Conservation (phyloP, 2,113 vertebrate species). For the Fulmarus glacialis region DNA sequence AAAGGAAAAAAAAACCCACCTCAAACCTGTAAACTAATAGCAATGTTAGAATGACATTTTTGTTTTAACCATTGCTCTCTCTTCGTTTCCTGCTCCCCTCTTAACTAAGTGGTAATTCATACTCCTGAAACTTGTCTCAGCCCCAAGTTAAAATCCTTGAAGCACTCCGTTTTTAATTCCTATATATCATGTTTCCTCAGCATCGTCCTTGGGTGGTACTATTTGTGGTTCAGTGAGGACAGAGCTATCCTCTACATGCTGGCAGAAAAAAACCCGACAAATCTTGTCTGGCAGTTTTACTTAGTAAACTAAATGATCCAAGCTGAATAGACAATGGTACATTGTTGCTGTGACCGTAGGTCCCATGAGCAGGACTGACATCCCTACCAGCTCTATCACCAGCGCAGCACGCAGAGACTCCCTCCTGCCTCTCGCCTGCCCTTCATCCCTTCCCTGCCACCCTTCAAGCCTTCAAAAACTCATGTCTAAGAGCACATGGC, state of each 20-base stretch:
- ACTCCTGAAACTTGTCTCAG: not conserved
- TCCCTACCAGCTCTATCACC: not conserved
- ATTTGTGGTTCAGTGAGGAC: slow-evolving; percentile 38
- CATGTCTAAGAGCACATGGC: accelerated
- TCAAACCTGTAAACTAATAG: not conserved
- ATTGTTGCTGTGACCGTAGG: not conserved
- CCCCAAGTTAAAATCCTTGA: not conserved
- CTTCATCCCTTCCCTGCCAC: not conserved
- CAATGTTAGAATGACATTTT: not conserved
- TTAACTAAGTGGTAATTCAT: not conserved
- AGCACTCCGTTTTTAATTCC: not conserved
- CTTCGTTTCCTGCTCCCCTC: not conserved
- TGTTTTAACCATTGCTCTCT: not conserved
- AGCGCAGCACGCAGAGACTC: not conserved
- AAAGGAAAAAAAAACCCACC: not conserved
- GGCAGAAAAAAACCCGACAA: slow-evolving; percentile 1
- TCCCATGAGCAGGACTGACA: not conserved
- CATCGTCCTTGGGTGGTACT: slow-evolving; percentile 28
- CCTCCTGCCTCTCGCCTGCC: not conserved
- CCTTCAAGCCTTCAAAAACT: not conserved
- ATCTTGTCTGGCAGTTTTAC: slow-evolving; percentile 42
- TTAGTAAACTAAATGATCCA: slow-evolving; percentile 17
- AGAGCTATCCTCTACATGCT: not conserved
- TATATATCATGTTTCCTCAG: not conserved
- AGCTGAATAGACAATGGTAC: not conserved